These are phyloP conservation scores for Carlito syrichta DNA, from an alignment of 2,113 vertebrate genomes.

Conservation along the genomic window DNA sequence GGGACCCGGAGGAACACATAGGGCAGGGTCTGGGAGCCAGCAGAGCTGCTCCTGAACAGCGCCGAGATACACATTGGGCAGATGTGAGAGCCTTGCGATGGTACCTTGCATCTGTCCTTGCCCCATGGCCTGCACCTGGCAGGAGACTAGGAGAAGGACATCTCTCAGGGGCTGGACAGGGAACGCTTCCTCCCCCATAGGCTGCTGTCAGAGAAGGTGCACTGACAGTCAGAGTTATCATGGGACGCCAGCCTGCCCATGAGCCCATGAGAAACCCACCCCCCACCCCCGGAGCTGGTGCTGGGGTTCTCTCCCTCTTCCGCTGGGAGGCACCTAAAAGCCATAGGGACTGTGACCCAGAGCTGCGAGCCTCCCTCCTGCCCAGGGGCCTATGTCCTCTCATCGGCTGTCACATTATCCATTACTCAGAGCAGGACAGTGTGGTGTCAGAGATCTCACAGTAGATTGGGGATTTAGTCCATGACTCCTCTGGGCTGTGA, in stretches of 20 bases:
- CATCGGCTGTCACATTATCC: fast-evolving
- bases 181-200: neutral
- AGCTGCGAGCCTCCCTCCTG: no score
- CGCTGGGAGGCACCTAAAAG: neutral
- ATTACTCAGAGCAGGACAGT: neutral
- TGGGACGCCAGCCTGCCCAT: neutral
- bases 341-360: neutral
- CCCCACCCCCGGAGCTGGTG: neutral
- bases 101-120: neutral
- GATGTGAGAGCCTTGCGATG: neutral
- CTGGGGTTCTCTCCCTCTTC: neutral
- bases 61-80: neutral
- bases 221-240: neutral
- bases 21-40: neutral
- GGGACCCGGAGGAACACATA: neutral
- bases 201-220: fast-evolving
- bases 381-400: neutral
- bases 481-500: neutral
- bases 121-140: neutral
- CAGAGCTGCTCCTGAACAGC: neutral
- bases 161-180: neutral
- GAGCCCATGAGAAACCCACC: neutral
- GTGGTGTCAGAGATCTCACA: neutral
- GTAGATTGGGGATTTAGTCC: neutral
- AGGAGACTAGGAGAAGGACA: neutral